Evolutionary conservation across 1,140 invertebrate species (phyloP).

Genomic region (Trypoxylus dichotomus): DNA sequence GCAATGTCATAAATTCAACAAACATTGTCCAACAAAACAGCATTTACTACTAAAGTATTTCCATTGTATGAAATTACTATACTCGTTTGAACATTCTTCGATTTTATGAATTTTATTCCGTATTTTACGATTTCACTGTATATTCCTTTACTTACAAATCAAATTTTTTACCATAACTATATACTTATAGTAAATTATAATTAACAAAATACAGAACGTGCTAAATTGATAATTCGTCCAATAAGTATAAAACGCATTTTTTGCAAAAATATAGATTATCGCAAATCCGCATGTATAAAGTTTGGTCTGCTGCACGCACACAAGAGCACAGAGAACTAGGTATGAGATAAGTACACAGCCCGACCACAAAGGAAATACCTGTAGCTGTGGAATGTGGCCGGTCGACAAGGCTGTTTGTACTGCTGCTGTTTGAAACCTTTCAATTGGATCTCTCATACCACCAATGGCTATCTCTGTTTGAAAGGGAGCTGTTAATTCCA

Average conservation of each 20-base stretch:
- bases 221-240: neutral
- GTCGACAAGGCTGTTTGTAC: conserved; percentile 12
- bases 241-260: neutral
- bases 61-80: too few relatives aligned
- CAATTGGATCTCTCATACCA: conserved; percentile 7
- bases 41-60: too few relatives aligned
- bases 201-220: neutral
- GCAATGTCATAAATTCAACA: too few relatives aligned
- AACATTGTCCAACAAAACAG: too few relatives aligned
- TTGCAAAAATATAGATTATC: neutral
- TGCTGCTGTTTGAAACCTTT: conserved; percentile 22
- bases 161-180: too few relatives aligned
- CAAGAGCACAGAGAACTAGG: neutral
- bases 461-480: conserved; percentile 5
- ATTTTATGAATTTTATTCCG: too few relatives aligned
- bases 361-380: conserved; percentile 21
- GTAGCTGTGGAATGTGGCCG: conserved; percentile 22
- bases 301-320: neutral
- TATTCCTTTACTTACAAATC: too few relatives aligned
- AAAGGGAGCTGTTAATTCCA: conserved; percentile 4
- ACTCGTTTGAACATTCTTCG: too few relatives aligned
- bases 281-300: neutral
- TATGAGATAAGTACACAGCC: conserved; percentile 7
- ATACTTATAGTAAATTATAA: too few relatives aligned
- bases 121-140: too few relatives aligned